phyloP scores from a whole-genome alignment of 2,113 vertebrate species.

The Catharus fuscescens region DNA sequence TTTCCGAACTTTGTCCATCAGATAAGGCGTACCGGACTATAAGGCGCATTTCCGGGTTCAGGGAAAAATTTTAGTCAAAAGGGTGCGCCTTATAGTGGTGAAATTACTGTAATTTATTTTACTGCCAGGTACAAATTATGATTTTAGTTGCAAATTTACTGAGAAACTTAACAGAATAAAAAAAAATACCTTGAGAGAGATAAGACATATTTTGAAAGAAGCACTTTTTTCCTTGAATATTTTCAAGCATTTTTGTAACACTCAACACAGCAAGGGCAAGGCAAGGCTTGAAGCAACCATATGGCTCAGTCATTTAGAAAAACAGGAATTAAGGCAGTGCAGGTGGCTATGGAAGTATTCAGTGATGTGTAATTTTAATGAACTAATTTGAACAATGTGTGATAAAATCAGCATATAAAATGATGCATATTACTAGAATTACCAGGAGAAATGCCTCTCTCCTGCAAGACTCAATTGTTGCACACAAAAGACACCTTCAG shows the following conservation, averaged over 20 bases:
- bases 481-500: constrained; percentile 32
- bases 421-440: background rate
- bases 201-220: background rate
- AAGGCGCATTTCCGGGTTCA: too few species aligned
- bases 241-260: background rate
- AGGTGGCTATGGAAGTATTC: constrained; percentile 23
- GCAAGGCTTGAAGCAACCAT: background rate
- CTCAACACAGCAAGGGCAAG: background rate
- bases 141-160: background rate
- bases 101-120: background rate
- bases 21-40: too few species aligned
- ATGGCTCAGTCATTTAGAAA: background rate
- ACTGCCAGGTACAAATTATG: background rate
- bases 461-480: background rate
- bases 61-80: too few species aligned
- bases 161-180: background rate
- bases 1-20: too few species aligned
- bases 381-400: constrained; percentile 20
- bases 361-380: constrained; percentile 43
- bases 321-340: constrained; percentile 4
- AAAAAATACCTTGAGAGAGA: background rate
- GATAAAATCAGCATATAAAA: constrained; percentile 48
- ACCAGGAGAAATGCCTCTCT: background rate
- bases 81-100: too few species aligned
- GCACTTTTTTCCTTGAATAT: background rate